phyloP scores from a whole-genome alignment of 2,888 invertebrate species.

The Dasypolia templi region DNA sequence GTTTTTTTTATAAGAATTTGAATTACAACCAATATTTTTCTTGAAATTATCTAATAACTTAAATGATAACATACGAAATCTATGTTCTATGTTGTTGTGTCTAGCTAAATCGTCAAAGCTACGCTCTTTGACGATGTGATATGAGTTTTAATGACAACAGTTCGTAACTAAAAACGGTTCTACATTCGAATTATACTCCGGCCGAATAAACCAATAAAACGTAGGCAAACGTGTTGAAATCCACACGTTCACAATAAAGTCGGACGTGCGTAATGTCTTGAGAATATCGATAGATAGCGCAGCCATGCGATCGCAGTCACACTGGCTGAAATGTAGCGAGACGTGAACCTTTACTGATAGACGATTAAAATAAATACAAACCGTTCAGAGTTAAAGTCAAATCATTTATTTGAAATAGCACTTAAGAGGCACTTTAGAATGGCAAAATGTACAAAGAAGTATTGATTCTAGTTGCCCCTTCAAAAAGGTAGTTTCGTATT shows the following conservation, averaged over 20 bases:
- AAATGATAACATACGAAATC: not conserved
- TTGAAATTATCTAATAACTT: not conserved
- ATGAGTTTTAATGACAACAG: slow-evolving; percentile 1
- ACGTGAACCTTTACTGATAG: slow-evolving; percentile 27
- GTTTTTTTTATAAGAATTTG: too few species aligned
- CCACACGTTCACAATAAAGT: slow-evolving; percentile 60
- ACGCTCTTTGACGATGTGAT: too few species aligned
- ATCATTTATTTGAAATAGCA: too few species aligned
- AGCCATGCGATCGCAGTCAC: slow-evolving; percentile 42
- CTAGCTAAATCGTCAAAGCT: not conserved
- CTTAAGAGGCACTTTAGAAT: too few species aligned
- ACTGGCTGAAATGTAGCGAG: slow-evolving; percentile 27
- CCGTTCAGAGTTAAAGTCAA: too few species aligned
- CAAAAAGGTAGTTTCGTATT: too few species aligned
- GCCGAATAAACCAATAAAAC: slow-evolving; percentile 50
- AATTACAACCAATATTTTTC: not conserved
- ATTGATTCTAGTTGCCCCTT: too few species aligned
- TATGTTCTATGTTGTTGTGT: not conserved
- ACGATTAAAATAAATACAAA: slow-evolving; percentile 11
- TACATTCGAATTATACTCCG: slow-evolving; percentile 10
- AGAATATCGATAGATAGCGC: slow-evolving; percentile 50
- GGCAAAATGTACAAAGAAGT: too few species aligned
- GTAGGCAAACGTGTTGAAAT: slow-evolving; percentile 59
- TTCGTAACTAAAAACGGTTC: not conserved
- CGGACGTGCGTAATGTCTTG: slow-evolving; percentile 55